phyloP scores from a whole-genome alignment of 2,113 vertebrate species.

The Brevimyrus niger region DNA sequence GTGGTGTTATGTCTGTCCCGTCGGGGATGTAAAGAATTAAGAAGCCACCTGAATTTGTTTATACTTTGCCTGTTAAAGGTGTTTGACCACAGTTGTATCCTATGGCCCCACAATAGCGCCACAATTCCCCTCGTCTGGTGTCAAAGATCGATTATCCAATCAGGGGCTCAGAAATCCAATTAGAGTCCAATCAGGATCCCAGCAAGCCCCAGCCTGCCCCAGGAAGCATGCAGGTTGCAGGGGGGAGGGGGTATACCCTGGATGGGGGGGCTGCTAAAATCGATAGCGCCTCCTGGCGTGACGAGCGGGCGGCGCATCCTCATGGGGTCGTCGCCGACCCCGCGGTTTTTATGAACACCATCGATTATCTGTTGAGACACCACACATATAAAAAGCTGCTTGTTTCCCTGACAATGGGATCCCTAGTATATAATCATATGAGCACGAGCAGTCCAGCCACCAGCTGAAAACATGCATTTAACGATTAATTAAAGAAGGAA shows the following conservation, averaged over 20 bases:
- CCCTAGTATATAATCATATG: neutral
- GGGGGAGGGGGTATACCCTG: neutral
- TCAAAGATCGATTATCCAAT: neutral
- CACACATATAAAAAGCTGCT: neutral
- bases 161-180: neutral
- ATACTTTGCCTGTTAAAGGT: neutral
- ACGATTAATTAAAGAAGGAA: neutral
- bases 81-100: neutral
- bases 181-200: neutral
- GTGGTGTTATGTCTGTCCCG: neutral
- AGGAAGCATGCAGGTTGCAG: neutral
- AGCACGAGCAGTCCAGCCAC: neutral
- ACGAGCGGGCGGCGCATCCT: neutral
- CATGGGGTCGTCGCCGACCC: neutral
- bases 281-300: neutral
- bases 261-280: neutral
- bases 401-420: neutral
- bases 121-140: neutral
- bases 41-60: neutral
- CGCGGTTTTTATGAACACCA: neutral
- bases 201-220: neutral
- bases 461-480: neutral
- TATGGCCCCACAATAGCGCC: neutral
- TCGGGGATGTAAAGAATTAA: neutral
- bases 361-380: neutral